Evolutionary conservation across 2,797 vertebrate species (phyloP).

Genomic region (Rhadinocentrus ornatus): DNA sequence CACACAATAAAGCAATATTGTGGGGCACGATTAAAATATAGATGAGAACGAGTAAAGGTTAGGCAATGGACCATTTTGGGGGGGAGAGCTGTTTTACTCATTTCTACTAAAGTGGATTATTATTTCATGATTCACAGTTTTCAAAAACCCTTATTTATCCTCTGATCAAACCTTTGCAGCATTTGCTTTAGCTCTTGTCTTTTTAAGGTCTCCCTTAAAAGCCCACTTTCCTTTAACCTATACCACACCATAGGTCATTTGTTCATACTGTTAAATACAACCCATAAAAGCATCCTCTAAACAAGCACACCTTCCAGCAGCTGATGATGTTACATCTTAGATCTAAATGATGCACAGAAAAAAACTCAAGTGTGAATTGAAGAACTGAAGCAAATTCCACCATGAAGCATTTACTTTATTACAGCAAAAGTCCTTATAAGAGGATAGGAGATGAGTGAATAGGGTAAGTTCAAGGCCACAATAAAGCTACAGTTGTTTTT

Average conservation of each 20-base stretch:
- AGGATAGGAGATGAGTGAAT: neutral
- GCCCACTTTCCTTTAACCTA: neutral
- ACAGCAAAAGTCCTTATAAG: neutral
- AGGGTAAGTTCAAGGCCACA: neutral
- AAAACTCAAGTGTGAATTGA: neutral
- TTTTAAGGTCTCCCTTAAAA: neutral
- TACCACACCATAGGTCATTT: neutral
- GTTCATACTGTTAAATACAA: neutral
- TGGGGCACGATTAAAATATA: slow-evolving; percentile 8
- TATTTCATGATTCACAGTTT: neutral
- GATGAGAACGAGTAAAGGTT: slow-evolving; percentile 3
- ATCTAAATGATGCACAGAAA: neutral
- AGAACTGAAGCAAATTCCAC: neutral
- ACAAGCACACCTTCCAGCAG: neutral
- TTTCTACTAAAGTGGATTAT: neutral
- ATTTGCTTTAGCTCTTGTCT: neutral
- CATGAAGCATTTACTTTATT: neutral
- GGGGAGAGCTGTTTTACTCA: neutral
- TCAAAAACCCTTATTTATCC: neutral
- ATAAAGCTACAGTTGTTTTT: neutral
- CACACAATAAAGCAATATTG: slow-evolving; percentile 15
- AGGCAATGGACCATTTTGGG: neutral
- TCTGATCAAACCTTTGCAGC: neutral
- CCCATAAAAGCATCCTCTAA: neutral
- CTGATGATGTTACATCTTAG: neutral